These are phyloP conservation scores for Acrossocheilus fasciatus DNA, from an alignment of 2,797 vertebrate species.

Conservation along the genomic window DNA sequence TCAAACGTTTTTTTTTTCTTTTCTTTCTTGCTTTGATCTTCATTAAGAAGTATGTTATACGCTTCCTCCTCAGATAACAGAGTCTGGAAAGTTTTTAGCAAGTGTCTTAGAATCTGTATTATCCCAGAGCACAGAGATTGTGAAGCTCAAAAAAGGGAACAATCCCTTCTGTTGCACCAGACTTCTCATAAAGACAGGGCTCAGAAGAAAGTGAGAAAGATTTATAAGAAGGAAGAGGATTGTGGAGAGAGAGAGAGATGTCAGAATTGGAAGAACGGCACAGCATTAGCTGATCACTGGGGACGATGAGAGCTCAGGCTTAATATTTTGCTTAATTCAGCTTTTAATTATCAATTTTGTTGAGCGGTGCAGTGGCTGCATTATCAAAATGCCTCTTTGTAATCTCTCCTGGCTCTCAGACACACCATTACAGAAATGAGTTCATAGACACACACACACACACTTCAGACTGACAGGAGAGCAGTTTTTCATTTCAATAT, in stretches of 20 bases:
- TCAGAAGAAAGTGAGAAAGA: conserved; percentile 27
- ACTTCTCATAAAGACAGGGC: conserved; percentile 33
- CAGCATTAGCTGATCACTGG: conserved; percentile 39
- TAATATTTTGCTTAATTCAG: conserved; percentile 51
- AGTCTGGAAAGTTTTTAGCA: conserved; percentile 22
- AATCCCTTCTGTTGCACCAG: conserved; percentile 48
- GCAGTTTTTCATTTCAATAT: conserved; percentile 52
- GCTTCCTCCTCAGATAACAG: not conserved
- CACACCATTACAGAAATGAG: conserved; percentile 58
- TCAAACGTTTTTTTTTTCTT: not conserved
- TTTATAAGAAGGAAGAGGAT: not conserved
- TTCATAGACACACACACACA: no score
- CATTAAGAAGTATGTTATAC: not conserved
- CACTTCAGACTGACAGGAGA: conserved; percentile 45
- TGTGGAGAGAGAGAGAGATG: not conserved
- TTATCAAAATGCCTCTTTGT: conserved; percentile 67
- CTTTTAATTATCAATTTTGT: conserved; percentile 67
- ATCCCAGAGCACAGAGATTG: conserved; percentile 14
- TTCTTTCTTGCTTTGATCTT: not conserved
- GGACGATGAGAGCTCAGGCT: conserved; percentile 19
- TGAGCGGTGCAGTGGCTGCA: conserved; percentile 67
- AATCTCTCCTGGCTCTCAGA: conserved; percentile 65
- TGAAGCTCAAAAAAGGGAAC: conserved; percentile 48
- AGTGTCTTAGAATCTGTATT: conserved; percentile 40
- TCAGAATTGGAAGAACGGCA: conserved; percentile 21